phyloP scores from a whole-genome alignment of 2,113 vertebrate genomes.

The Cryptotis parvus region DNA sequence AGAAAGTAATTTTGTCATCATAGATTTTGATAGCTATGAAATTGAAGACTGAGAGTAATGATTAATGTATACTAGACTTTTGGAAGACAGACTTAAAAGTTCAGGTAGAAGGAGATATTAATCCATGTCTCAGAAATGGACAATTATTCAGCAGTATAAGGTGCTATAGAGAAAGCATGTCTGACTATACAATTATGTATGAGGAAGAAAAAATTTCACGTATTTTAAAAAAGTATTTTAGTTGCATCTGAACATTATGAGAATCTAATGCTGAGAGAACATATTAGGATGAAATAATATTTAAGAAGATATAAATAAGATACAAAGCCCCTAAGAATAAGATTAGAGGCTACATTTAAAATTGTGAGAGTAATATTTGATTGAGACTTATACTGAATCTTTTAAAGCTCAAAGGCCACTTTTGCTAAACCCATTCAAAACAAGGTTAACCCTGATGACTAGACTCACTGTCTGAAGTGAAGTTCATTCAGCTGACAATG shows the following conservation, averaged over 20 bases:
- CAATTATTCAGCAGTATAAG: background rate
- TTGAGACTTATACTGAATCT: background rate
- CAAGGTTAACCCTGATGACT: background rate
- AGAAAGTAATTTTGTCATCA: conserved; percentile 45
- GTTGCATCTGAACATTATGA: background rate
- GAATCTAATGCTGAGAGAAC: background rate
- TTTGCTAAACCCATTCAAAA: background rate
- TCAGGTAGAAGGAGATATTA: background rate
- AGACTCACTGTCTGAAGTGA: background rate
- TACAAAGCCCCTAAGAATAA: background rate
- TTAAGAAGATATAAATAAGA: background rate
- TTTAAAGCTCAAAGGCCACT: background rate
- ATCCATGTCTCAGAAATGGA: background rate
- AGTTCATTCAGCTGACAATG: background rate
- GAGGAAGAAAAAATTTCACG: background rate
- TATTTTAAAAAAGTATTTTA: background rate
- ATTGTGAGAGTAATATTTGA: background rate
- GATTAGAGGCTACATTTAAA: background rate
- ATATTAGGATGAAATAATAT: background rate
- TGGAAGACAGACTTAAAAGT: background rate
- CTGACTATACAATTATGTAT: background rate
- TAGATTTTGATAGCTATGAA: conserved; percentile 46
- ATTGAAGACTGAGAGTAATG: background rate
- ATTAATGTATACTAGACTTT: background rate
- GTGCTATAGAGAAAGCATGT: background rate